phyloP scores from a whole-genome alignment of 1,140 invertebrate genomes.

The Odontomachus brunneus region DNA sequence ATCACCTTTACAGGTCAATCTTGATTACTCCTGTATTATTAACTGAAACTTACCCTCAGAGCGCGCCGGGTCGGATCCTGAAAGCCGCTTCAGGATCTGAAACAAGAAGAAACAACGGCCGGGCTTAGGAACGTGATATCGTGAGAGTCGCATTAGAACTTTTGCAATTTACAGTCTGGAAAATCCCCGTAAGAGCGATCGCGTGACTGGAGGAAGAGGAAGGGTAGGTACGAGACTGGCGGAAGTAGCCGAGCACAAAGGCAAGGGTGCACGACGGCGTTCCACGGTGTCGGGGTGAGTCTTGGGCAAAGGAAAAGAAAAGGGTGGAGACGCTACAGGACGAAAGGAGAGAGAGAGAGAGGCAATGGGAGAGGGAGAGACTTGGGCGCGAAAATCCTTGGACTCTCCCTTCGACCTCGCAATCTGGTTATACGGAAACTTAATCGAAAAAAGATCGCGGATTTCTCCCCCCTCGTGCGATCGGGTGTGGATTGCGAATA shows the following conservation, averaged over 20 bases:
- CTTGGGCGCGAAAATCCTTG: conserved; percentile 13
- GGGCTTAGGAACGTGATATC: conserved; percentile 70
- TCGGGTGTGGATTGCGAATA: conserved; percentile 33
- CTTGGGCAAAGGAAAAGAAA: background rate
- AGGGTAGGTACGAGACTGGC: conserved; percentile 42
- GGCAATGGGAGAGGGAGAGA: conserved; percentile 3
- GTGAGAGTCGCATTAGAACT: conserved; percentile 73
- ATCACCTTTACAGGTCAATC: conserved; percentile 42
- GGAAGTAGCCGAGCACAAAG: conserved; percentile 41
- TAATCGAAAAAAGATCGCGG: conserved; percentile 57
- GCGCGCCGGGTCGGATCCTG: conserved; percentile 51
- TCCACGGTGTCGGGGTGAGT: background rate
- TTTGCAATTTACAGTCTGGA: conserved; percentile 81
- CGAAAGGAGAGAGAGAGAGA: conserved; percentile 22
- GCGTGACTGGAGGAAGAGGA: conserved; percentile 62
- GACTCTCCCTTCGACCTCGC: conserved; percentile 38
- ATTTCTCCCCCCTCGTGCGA: background rate
- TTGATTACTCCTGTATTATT: conserved; percentile 52
- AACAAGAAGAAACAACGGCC: conserved; percentile 74
- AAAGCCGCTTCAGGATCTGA: conserved; percentile 73
- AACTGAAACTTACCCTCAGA: conserved; percentile 73
- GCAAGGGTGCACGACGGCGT: background rate
- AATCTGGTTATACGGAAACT: conserved; percentile 62
- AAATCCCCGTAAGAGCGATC: conserved; percentile 76
- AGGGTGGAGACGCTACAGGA: background rate